Evolutionary conservation across 1,140 invertebrate species (phyloP).

Genomic region (Paramacrobiotus metropolitanus): DNA sequence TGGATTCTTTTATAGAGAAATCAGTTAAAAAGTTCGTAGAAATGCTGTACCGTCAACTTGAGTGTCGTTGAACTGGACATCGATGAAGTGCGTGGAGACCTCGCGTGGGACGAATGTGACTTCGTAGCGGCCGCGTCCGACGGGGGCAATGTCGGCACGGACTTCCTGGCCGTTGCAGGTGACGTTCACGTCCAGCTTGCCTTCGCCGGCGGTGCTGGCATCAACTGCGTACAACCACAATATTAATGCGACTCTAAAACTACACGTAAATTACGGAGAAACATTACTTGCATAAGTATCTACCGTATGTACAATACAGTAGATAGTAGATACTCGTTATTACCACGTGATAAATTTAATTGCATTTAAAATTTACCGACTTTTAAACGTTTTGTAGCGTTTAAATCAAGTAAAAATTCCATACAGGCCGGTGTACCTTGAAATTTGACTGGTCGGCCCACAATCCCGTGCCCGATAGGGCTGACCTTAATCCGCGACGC

Average conservation of each 20-base stretch:
- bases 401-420: no score
- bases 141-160: constrained; percentile 41
- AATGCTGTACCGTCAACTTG: background rate
- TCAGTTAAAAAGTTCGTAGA: no score
- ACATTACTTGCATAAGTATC: no score
- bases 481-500: constrained; percentile 57
- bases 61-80: constrained; percentile 77
- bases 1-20: no score
- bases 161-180: constrained; percentile 15
- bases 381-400: no score
- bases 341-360: no score
- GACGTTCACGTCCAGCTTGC: constrained; percentile 53
- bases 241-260: no score
- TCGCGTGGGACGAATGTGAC: constrained; percentile 85
- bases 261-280: no score
- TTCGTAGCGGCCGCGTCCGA: constrained; percentile 65
- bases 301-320: no score
- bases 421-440: no score
- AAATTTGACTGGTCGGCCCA: constrained; percentile 18
- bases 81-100: constrained; percentile 65
- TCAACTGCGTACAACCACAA: constrained; percentile 50
- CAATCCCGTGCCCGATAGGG: constrained; percentile 32
- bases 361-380: no score
- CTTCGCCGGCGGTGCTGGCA: constrained; percentile 79
- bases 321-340: no score